Percentiles rank a stretch among this genome's conserved stretches.
These are phyloP conservation scores for Idaea straminata DNA, from an alignment of 2,888 invertebrate species.

Conservation along the genomic window DNA sequence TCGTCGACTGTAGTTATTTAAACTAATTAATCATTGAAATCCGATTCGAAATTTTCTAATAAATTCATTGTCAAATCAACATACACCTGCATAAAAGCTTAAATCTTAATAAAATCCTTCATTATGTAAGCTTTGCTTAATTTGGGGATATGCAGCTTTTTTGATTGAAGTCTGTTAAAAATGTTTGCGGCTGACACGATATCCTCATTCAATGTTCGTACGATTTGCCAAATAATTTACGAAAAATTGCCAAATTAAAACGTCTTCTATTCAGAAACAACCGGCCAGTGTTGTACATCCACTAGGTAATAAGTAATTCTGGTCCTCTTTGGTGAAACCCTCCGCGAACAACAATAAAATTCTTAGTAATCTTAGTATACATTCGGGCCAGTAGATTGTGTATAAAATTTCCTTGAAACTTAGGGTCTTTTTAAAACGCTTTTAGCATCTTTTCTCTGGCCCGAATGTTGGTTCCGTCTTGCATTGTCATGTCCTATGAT, in stretches of 20 bases:
- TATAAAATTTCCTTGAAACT: slow-evolving; percentile 24
- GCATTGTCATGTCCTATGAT: slow-evolving; percentile 72
- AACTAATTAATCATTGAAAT: too few species aligned
- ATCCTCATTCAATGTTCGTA: slow-evolving; percentile 42
- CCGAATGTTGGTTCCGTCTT: slow-evolving; percentile 67
- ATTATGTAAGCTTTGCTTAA: too few species aligned
- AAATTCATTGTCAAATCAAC: too few species aligned
- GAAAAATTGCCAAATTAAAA: slow-evolving; percentile 55
- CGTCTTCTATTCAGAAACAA: slow-evolving; percentile 63
- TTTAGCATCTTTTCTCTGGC: slow-evolving; percentile 39
- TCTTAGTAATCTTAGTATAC: slow-evolving; percentile 64
- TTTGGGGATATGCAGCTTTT: slow-evolving; percentile 21
- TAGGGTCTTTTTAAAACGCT: slow-evolving; percentile 23
- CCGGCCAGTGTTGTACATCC: slow-evolving; percentile 77
- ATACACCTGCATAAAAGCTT: too few species aligned
- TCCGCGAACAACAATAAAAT: slow-evolving; percentile 69
- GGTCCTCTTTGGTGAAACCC: slow-evolving; percentile 71
- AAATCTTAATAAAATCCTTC: too few species aligned
- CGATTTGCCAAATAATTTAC: slow-evolving; percentile 58
- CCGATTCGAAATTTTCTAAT: too few species aligned
- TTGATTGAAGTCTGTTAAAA: slow-evolving; percentile 43
- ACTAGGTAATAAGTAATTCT: slow-evolving; percentile 71
- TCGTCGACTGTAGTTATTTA: too few species aligned
- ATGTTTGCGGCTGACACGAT: slow-evolving; percentile 39
- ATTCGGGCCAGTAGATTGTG: slow-evolving; percentile 49